Evolutionary conservation across 2,888 invertebrate species (phyloP).

Genomic region (Xestia ashworthii): DNA sequence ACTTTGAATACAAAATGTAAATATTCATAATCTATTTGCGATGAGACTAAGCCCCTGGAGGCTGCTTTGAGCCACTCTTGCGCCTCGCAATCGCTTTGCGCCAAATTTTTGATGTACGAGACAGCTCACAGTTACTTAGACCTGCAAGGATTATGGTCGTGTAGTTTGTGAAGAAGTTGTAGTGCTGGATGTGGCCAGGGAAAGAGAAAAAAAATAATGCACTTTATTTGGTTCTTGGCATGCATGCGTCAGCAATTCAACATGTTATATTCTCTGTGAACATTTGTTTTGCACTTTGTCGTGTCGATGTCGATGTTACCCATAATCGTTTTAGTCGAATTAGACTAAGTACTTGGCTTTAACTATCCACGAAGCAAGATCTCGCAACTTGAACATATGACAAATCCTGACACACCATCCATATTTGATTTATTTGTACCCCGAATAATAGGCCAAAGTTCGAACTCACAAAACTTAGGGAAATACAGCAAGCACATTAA

Average conservation of each 20-base stretch:
- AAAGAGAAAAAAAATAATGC: neutral
- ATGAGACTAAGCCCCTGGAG: slow-evolving; percentile 50
- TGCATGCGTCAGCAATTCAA: neutral
- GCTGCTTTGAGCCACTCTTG: slow-evolving; percentile 27
- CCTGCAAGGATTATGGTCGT: slow-evolving; percentile 51
- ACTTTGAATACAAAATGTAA: slow-evolving; percentile 39
- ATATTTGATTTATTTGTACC: neutral
- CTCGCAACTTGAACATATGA: neutral
- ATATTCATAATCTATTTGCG: slow-evolving; percentile 57
- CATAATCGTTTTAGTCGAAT: neutral
- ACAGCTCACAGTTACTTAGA: slow-evolving; percentile 55
- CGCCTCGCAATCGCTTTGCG: slow-evolving; percentile 65
- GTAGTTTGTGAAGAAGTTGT: slow-evolving; percentile 37
- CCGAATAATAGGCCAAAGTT: neutral
- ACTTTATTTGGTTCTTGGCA: neutral
- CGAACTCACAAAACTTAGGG: neutral
- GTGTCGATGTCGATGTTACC: neutral
- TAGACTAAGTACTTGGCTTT: neutral
- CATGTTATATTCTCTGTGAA: neutral
- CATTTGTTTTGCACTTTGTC: neutral
- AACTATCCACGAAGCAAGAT: neutral
- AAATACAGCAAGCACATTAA: neutral
- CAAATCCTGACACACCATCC: neutral
- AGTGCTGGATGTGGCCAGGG: slow-evolving; percentile 49
- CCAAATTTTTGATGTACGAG: slow-evolving; percentile 71